Conservation (phyloP, 2,113 vertebrate species). For the Casuarius casuarius region DNA sequence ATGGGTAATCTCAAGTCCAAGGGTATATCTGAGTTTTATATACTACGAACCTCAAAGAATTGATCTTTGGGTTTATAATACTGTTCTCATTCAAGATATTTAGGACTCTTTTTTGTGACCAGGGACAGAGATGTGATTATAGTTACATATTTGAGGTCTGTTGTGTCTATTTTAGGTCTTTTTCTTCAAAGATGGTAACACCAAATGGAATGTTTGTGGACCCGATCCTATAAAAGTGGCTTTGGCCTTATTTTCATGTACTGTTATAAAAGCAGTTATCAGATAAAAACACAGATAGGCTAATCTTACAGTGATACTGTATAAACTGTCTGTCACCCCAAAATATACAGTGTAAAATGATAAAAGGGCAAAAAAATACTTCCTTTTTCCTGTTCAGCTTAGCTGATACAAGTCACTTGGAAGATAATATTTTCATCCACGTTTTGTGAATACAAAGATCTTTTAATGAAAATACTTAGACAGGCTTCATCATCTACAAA, state of each 20-base stretch:
- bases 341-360: background rate
- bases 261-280: background rate
- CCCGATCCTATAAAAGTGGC: accelerated
- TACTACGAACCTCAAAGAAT: background rate
- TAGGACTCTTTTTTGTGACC: background rate
- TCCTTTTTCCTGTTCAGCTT: background rate
- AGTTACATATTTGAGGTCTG: background rate
- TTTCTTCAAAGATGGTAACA: background rate
- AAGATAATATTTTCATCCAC: background rate
- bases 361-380: background rate
- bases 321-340: background rate
- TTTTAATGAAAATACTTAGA: background rate
- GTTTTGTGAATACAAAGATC: background rate
- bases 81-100: background rate
- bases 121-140: background rate
- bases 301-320: background rate
- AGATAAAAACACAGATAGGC: background rate
- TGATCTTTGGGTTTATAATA: background rate
- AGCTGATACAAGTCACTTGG: background rate
- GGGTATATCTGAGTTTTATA: background rate
- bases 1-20: background rate
- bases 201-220: background rate
- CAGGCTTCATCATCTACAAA: background rate
- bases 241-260: background rate
- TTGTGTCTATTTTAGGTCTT: background rate